Evolutionary conservation across 1,140 invertebrate genomes (phyloP).

Genomic region (Heliconius himera): DNA sequence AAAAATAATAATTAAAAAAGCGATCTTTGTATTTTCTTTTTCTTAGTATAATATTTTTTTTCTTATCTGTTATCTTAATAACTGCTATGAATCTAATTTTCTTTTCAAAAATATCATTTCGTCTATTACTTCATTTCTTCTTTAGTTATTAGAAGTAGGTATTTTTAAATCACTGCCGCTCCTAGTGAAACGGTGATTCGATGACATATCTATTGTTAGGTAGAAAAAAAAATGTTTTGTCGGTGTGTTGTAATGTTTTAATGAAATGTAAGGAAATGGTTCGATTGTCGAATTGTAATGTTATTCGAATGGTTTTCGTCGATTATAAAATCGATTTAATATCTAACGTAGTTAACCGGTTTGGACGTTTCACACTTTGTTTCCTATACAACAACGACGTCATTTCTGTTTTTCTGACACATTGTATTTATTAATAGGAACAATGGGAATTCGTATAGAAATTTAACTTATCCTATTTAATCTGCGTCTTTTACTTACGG

Average conservation of each 20-base stretch:
- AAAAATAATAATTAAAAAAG: neutral
- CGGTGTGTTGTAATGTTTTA: slow-evolving; percentile 64
- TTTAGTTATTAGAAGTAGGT: slow-evolving; percentile 46
- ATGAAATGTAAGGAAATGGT: slow-evolving; percentile 48
- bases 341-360: slow-evolving; percentile 20
- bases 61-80: too few species aligned
- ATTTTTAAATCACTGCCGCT: slow-evolving; percentile 67
- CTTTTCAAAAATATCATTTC: too few species aligned
- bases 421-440: neutral
- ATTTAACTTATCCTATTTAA: neutral
- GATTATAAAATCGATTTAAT: slow-evolving; percentile 37
- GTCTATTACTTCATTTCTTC: neutral
- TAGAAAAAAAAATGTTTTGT: slow-evolving; percentile 69
- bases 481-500: neutral
- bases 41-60: neutral
- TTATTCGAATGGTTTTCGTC: slow-evolving; percentile 35
- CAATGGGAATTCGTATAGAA: neutral
- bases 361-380: slow-evolving; percentile 23
- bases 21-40: neutral
- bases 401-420: neutral
- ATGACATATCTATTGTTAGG: slow-evolving; percentile 79
- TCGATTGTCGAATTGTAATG: slow-evolving; percentile 44
- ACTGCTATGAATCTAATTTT: too few species aligned
- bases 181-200: slow-evolving; percentile 70
- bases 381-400: slow-evolving; percentile 27